Base-by-base conservation (phyloP, 2,888 invertebrate genomes). In the Yponomeuta cagnagella region DNA sequence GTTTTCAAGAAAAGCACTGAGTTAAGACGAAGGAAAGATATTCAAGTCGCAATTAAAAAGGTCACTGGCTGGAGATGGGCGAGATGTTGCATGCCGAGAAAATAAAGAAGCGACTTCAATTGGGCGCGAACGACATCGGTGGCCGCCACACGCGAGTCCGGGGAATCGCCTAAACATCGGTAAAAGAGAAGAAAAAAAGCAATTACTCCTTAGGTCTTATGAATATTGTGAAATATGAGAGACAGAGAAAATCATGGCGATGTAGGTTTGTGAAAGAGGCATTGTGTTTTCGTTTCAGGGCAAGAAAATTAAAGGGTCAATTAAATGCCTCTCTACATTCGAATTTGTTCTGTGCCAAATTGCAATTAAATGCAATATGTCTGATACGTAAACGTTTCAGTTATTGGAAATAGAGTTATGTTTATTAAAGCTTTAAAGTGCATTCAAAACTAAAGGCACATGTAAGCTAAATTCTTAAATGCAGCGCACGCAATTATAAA, bases 31-130 rank as follows among this genome's bases (percentile, higher is more conserved):
- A 63, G 48, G 9, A 9, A 70, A 63, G 37, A 68, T 30, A 37
- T 37, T 82, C 81, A 87, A 87, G 48, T 43, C 33, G 83, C 81
- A 87, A 87, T 88, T 88, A 88, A 84, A 80, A 79, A 48, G 74
- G 74, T 75, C 75, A 77, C 75, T 75, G 72, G 74, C 73, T 76
- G 78, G 76, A 77, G 79, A 78, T 77, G 76, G 75, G 77, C 77
- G 79, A 82, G 80, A 88, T 84, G 87, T 79, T 77, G 77, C 82
- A 80, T 80, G 79, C 74, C 71, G 73, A 66, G 75, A 72, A 84
- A 84, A 84, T 81, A 83, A 82, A 85, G 77, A 82, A 75, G 73
- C 72, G 69, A 10, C 5, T 69, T 82, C 84, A 85, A 90, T 89
- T 84, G 87, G 78, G 80, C 88, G 87, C 75, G 78, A 74, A 74